These are phyloP conservation scores for Phoxinus phoxinus DNA, from an alignment of 2,113 vertebrate species.

Conservation along the genomic window DNA sequence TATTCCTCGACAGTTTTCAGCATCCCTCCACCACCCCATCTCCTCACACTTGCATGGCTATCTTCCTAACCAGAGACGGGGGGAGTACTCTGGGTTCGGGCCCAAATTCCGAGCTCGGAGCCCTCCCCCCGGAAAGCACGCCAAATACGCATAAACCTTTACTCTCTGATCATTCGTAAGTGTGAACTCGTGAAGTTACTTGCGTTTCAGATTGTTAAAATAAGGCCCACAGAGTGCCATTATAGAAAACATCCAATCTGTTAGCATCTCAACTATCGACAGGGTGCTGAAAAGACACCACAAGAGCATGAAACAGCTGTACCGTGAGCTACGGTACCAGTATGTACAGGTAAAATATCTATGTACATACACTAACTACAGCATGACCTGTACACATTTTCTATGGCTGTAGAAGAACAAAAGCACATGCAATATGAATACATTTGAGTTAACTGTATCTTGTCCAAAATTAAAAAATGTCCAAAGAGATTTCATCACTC, in stretches of 20 bases:
- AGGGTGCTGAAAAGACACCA: background rate
- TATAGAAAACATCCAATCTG: background rate
- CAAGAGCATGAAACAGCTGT: background rate
- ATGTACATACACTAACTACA: background rate
- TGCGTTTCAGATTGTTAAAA: no score
- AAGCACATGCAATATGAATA: background rate
- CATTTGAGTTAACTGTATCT: constrained; percentile 28
- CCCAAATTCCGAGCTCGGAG: no score
- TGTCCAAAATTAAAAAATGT: constrained; percentile 31
- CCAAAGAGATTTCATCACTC: no score
- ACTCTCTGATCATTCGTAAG: no score
- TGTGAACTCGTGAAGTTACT: no score
- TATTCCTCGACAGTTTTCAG: no score
- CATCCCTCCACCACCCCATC: no score
- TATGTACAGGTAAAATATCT: background rate
- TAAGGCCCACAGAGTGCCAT: background rate
- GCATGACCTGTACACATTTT: background rate
- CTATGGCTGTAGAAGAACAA: background rate
- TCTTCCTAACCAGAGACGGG: no score
- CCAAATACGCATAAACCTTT: no score
- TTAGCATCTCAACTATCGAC: background rate
- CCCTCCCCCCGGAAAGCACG: no score
- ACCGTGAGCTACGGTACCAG: background rate
- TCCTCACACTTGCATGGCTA: no score
- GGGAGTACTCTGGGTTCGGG: no score